Percentiles rank a stretch among this genome's conserved stretches.
phyloP scores from a whole-genome alignment of 1,140 invertebrate species.

The Sitophilus oryzae region DNA sequence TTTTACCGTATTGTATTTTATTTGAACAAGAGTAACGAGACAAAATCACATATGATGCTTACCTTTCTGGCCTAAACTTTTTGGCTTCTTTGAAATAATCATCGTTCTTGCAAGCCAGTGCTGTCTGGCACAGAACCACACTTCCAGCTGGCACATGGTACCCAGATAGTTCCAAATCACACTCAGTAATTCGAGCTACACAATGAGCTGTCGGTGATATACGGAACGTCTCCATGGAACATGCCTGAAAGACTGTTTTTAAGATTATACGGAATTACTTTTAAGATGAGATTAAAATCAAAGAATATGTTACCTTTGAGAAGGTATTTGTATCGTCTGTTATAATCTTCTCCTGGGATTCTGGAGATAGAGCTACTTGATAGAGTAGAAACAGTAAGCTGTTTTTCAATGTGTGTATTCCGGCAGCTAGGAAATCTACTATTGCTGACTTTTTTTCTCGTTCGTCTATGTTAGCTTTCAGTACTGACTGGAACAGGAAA shows the following conservation, averaged over 20 bases:
- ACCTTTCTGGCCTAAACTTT: constrained; percentile 70
- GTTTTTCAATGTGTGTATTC: constrained; percentile 80
- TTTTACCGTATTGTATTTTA: background rate
- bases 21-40: too few species aligned
- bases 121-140: constrained; percentile 78
- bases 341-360: constrained; percentile 67
- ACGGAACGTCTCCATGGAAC: constrained; percentile 79
- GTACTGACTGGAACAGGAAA: constrained; percentile 53
- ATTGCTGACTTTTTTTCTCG: constrained; percentile 77
- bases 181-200: constrained; percentile 71
- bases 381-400: constrained; percentile 74
- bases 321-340: constrained; percentile 63
- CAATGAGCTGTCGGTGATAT: constrained; percentile 78
- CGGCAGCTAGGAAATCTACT: constrained; percentile 80
- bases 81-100: constrained; percentile 70
- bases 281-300: constrained; percentile 1
- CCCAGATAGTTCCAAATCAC: constrained; percentile 67
- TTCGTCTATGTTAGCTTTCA: constrained; percentile 64
- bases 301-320: constrained; percentile 46
- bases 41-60: background rate
- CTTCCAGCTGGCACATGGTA: constrained; percentile 76
- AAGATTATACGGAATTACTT: too few species aligned
- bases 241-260: constrained; percentile 59
- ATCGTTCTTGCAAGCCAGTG: constrained; percentile 72
- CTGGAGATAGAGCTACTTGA: constrained; percentile 62